Base-by-base conservation (phyloP, 2,888 invertebrate genomes). In the Drosophila infuscata region DNA sequence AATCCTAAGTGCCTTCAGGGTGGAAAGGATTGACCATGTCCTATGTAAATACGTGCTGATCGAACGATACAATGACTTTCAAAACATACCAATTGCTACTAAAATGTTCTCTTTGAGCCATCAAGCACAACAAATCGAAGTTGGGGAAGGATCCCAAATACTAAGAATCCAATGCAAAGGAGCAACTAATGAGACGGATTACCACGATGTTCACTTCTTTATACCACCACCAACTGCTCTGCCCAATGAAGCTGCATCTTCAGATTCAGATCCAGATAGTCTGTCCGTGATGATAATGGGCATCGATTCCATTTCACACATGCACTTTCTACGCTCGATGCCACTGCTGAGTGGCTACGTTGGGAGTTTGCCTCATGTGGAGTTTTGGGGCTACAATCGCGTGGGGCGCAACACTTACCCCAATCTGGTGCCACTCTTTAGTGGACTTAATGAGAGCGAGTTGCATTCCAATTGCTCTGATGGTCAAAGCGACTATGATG, bases 381-480 rank as follows among this genome's bases (percentile, higher is more conserved):
- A 97, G 91, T 94, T 98, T 90, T 91, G 95, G 64, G 98, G 98
- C 3, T 98, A 97, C 92, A 98, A 96, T 91, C 98, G 98, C 94
- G 96, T 98, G 9, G 98, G 95, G 0, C 97, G 98, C 91, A 98
- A 98, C 92, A 97, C 98, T 0, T 97, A 96, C 92, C 97, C 97
- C 1, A 98, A 98, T 93, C 92, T 98, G 72, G 94, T 96, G 0
- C 96, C 98, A 0, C 94, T 97, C 70, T 93, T 98, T 12, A 95
- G 95, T 11, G 98, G 98, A 0, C 89, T 95, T 43, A 94, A 94
- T 52, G 95, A 94, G 30, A 92, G 93, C 0, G 96, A 97, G 87
- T 91, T 97, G 52, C 93, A 93, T 48, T 92, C 92, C 65, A 93
- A 90, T 0, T 97, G 96, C 88, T 95, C 95, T 95, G 3, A 1